Conservation (phyloP, 2,113 vertebrate genomes). For the Cyprinodon brontotheroides region DNA sequence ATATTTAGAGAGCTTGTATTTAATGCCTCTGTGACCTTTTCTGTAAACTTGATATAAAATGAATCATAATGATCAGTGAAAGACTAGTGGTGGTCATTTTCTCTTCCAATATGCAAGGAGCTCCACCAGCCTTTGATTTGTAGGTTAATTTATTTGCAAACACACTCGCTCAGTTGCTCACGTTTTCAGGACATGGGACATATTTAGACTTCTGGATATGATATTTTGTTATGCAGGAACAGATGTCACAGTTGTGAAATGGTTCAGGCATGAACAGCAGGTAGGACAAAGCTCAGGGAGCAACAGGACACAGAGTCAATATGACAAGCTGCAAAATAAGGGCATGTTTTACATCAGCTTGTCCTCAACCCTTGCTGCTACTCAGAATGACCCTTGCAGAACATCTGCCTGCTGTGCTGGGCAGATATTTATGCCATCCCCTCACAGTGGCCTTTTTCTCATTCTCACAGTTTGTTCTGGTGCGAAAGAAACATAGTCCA, state of each 20-base stretch:
- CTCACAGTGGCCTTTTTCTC: conserved; percentile 85
- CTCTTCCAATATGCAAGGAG: conserved; percentile 69
- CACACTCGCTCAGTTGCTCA: conserved; percentile 88
- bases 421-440: conserved; percentile 71
- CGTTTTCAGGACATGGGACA: conserved; percentile 82
- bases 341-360: conserved; percentile 78
- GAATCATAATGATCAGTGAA: conserved; percentile 95
- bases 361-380: conserved; percentile 68
- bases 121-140: conserved; percentile 95
- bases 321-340: conserved; percentile 85
- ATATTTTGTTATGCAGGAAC: conserved; percentile 86
- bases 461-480: conserved; percentile 63
- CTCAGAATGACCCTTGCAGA: conserved; percentile 81
- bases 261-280: conserved; percentile 90
- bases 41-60: conserved; percentile 83
- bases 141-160: conserved; percentile 92
- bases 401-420: conserved; percentile 86
- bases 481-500: conserved; percentile 33
- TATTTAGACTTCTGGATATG: conserved; percentile 97
- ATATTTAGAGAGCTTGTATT: conserved; percentile 62
- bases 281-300: conserved; percentile 81
- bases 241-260: conserved; percentile 95
- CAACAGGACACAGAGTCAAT: conserved; percentile 73
- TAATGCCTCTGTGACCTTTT: conserved; percentile 70
- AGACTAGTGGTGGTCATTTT: conserved; percentile 91